phyloP scores from a whole-genome alignment of 1,140 invertebrate species.

The Macrostomum lignano region DNA sequence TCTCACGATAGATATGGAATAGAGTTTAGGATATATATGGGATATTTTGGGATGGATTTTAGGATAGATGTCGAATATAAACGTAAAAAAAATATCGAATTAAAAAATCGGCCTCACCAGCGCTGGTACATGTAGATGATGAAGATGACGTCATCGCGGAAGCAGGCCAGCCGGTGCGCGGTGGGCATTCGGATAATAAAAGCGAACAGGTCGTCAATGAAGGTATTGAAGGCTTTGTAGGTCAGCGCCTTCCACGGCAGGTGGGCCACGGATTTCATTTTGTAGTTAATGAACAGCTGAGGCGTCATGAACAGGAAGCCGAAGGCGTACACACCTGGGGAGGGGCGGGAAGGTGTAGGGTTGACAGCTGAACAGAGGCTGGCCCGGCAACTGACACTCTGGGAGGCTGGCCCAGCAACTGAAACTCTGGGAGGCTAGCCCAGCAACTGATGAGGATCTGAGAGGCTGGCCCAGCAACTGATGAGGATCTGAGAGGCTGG shows the following conservation, averaged over 20 bases:
- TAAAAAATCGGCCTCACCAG: slow-evolving; percentile 38
- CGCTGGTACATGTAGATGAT: slow-evolving; percentile 82
- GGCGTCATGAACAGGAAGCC: slow-evolving; percentile 94
- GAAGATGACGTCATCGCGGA: slow-evolving; percentile 84
- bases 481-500: too few relatives aligned
- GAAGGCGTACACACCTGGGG: slow-evolving; percentile 72
- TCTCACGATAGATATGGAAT: too few relatives aligned
- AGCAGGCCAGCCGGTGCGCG: slow-evolving; percentile 73
- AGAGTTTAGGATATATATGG: too few relatives aligned
- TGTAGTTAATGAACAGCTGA: slow-evolving; percentile 91
- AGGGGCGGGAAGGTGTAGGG: too few relatives aligned
- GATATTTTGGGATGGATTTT: too few relatives aligned
- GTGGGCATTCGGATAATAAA: slow-evolving; percentile 96
- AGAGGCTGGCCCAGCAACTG: too few relatives aligned
- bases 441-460: too few relatives aligned
- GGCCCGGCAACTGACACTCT: too few relatives aligned
- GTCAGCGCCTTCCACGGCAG: slow-evolving; percentile 87
- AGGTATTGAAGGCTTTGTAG: slow-evolving; percentile 96
- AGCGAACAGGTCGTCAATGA: slow-evolving; percentile 93
- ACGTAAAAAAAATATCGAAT: not conserved
- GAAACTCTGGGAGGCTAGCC: too few relatives aligned
- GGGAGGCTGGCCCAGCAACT: too few relatives aligned
- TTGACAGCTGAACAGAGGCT: too few relatives aligned
- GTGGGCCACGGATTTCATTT: slow-evolving; percentile 83
- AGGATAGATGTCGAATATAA: too few relatives aligned